These are phyloP conservation scores for Gonioctena quinquepunctata DNA, from an alignment of 1,140 invertebrate species.

Conservation along the genomic window DNA sequence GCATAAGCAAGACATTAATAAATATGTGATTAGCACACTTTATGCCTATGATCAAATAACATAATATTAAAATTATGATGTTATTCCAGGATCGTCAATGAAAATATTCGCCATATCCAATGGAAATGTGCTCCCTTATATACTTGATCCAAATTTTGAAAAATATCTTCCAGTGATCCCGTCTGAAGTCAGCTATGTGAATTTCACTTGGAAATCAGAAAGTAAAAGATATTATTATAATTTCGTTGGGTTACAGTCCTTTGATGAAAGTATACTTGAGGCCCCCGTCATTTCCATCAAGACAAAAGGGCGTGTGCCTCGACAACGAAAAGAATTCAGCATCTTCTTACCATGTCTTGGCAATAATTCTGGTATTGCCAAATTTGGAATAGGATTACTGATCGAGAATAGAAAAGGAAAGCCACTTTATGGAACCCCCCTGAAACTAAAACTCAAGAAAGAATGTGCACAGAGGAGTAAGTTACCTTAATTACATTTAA, in stretches of 20 bases:
- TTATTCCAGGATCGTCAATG: slow-evolving; percentile 73
- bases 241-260: slow-evolving; percentile 83
- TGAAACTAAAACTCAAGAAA: slow-evolving; percentile 88
- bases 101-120: slow-evolving; percentile 87
- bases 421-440: slow-evolving; percentile 84
- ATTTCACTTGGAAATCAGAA: slow-evolving; percentile 90
- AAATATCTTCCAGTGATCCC: slow-evolving; percentile 87
- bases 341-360: slow-evolving; percentile 88
- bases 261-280: slow-evolving; percentile 80
- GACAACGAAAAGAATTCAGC: slow-evolving; percentile 88
- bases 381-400: slow-evolving; percentile 84
- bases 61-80: neutral
- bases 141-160: slow-evolving; percentile 87
- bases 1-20: too few species aligned
- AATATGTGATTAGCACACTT: too few species aligned
- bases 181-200: slow-evolving; percentile 85
- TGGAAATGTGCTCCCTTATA: slow-evolving; percentile 80
- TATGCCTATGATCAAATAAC: too few species aligned
- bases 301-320: slow-evolving; percentile 80
- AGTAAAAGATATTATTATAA: slow-evolving; percentile 84
- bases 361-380: slow-evolving; percentile 84
- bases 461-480: slow-evolving; percentile 91
- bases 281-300: slow-evolving; percentile 86
- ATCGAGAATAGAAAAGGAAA: slow-evolving; percentile 78
- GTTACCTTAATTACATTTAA: neutral